Evolutionary conservation across 2,888 invertebrate species (phyloP).

Genomic region (Epsilonema sp.): DNA sequence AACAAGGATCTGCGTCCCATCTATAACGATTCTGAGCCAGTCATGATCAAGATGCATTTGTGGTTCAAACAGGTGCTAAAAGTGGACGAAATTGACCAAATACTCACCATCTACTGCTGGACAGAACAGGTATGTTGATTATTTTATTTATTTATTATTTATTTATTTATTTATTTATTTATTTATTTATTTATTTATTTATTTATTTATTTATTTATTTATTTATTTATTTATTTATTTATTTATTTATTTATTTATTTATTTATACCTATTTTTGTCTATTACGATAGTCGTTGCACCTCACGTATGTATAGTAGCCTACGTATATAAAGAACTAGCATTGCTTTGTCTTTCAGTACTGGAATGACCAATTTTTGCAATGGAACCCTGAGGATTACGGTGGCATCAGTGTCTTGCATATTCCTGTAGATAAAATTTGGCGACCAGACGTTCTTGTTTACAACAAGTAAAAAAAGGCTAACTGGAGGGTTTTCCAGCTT

Average conservation of each 20-base stretch:
- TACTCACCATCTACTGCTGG: constrained; percentile 23
- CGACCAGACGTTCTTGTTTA: constrained; percentile 24
- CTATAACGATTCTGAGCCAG: no score
- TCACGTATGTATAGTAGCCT: no score
- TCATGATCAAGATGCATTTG: no score
- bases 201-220: constrained; percentile 6
- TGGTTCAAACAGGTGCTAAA: no score
- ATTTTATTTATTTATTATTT: constrained; percentile 1
- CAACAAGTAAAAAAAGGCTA: constrained; percentile 10
- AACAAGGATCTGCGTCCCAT: no score
- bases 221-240: neutral
- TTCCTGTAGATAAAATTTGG: constrained; percentile 23
- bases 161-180: constrained; percentile 2
- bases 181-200: neutral
- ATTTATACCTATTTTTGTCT: neutral
- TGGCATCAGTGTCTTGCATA: constrained; percentile 19
- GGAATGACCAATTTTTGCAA: constrained; percentile 18
- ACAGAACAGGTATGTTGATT: constrained; percentile 15
- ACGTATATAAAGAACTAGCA: neutral
- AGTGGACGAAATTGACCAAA: constrained; percentile 22
- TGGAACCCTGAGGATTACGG: constrained; percentile 22
- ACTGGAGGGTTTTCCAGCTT: neutral
- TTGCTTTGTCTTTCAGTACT: constrained; percentile 12
- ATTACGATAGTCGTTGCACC: neutral
- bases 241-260: neutral